Percentiles rank a stretch among this genome's conserved stretches.
Conservation (phyloP, 37 sponge, comb jelly and placozoan genomes). For the Diacarnus erythraeanus region DNA sequence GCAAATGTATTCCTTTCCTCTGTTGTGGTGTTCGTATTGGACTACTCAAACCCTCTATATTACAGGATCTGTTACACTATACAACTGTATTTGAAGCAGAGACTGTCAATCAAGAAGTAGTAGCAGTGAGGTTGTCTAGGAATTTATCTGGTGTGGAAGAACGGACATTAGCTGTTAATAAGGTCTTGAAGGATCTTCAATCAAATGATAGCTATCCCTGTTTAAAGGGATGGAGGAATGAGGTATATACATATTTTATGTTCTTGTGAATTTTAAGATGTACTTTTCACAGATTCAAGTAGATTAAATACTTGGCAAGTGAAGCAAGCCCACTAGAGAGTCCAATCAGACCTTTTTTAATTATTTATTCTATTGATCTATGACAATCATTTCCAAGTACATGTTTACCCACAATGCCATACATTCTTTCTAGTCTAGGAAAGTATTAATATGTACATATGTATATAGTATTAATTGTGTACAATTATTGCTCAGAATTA, state of each 20-base stretch:
- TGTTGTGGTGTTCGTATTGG: conserved; percentile 28
- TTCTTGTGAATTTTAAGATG: neutral
- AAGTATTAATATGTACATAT: neutral
- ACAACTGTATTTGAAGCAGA: conserved; percentile 7
- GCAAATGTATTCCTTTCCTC: conserved; percentile 20
- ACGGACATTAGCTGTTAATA: conserved; percentile 36
- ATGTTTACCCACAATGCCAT: neutral
- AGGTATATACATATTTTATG: neutral
- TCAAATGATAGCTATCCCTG: conserved; percentile 32
- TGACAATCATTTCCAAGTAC: neutral
- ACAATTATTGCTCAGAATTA: conserved; percentile 22
- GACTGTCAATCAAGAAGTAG: neutral
- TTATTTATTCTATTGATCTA: too few relatives aligned
- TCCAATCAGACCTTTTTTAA: too few relatives aligned
- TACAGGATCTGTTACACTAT: conserved; percentile 4
- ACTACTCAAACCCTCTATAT: neutral
- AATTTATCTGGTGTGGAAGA: conserved; percentile 16
- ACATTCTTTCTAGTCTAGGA: too few relatives aligned
- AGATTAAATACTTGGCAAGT: neutral
- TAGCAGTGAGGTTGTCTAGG: conserved; percentile 6
- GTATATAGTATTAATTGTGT: neutral
- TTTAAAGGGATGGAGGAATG: conserved; percentile 58
- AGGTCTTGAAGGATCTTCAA: conserved; percentile 16
- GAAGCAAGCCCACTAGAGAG: too few relatives aligned
- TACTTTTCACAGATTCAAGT: neutral